Percentiles rank a stretch among this genome's conserved stretches.
These are phyloP conservation scores for Smutsia temminckii DNA, from an alignment of 2,797 vertebrate species.

Conservation along the genomic window DNA sequence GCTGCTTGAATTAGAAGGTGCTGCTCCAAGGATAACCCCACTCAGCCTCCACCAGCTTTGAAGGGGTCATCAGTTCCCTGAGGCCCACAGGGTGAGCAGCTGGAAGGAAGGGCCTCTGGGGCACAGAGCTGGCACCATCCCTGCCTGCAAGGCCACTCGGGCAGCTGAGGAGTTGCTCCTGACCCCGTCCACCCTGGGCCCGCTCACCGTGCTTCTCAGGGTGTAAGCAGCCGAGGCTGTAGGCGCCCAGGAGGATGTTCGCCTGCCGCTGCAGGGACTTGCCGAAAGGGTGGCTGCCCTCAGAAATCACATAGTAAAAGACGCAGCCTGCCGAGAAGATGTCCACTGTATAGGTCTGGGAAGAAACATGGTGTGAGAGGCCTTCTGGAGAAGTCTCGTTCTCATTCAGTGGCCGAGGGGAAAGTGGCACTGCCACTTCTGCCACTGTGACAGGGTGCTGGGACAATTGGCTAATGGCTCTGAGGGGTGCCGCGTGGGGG, in stretches of 20 bases:
- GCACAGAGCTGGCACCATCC: accelerated
- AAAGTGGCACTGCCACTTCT: neutral
- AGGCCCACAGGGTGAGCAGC: neutral
- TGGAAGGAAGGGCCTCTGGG: neutral
- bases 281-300: constrained; percentile 96
- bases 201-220: constrained; percentile 90
- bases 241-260: constrained; percentile 94
- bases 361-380: constrained; percentile 55
- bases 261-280: constrained; percentile 97
- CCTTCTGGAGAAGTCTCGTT: neutral
- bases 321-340: constrained; percentile 98
- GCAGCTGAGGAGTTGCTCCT: neutral
- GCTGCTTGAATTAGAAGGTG: neutral
- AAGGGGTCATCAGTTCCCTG: accelerated
- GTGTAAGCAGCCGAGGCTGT: constrained; percentile 90
- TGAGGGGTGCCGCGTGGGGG: accelerated
- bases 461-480: neutral
- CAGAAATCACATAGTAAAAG: constrained; percentile 96
- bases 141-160: accelerated
- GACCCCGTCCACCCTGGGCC: accelerated
- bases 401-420: neutral
- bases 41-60: neutral
- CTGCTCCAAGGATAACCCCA: neutral
- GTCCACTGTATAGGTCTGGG: constrained; percentile 95
- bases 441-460: neutral